These are phyloP conservation scores for Percina caprodes DNA, from an alignment of 2,113 vertebrate genomes.

Conservation along the genomic window DNA sequence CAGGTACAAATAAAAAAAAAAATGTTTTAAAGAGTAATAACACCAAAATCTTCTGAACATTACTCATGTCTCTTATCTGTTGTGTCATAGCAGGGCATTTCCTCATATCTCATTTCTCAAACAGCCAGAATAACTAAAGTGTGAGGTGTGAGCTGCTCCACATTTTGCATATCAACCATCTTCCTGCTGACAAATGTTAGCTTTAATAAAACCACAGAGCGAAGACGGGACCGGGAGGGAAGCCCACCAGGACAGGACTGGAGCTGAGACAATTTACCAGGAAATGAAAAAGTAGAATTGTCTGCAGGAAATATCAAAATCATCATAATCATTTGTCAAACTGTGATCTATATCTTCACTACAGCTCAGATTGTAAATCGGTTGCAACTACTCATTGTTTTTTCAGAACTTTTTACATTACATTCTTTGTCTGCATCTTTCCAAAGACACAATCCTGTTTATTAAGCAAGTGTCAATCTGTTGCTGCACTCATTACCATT, in stretches of 20 bases:
- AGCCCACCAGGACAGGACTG: slow-evolving; percentile 69
- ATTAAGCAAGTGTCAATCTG: slow-evolving; percentile 17
- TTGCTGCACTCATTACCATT: slow-evolving; percentile 5
- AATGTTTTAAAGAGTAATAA: slow-evolving; percentile 82
- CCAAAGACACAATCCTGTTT: slow-evolving; percentile 10
- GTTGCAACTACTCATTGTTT: slow-evolving; percentile 39
- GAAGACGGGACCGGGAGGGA: slow-evolving; percentile 58
- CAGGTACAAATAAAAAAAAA: slow-evolving; percentile 77
- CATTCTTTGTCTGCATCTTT: slow-evolving; percentile 37
- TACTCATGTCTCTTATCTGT: slow-evolving; percentile 90
- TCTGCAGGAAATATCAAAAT: slow-evolving; percentile 79
- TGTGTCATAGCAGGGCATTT: slow-evolving; percentile 86
- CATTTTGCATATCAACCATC: slow-evolving; percentile 93
- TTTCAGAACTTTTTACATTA: slow-evolving; percentile 55
- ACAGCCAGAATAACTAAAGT: slow-evolving; percentile 85
- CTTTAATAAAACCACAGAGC: slow-evolving; percentile 87
- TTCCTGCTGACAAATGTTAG: slow-evolving; percentile 85
- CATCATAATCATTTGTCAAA: slow-evolving; percentile 85
- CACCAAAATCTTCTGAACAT: slow-evolving; percentile 79
- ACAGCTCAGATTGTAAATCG: slow-evolving; percentile 50
- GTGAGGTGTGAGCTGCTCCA: slow-evolving; percentile 83
- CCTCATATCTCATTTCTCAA: slow-evolving; percentile 84
- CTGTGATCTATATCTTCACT: slow-evolving; percentile 73
- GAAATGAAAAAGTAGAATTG: slow-evolving; percentile 90
- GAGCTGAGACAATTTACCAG: slow-evolving; percentile 79